Evolutionary conservation across 1,140 invertebrate genomes (phyloP).

Genomic region (Drosophila rhopaloa): DNA sequence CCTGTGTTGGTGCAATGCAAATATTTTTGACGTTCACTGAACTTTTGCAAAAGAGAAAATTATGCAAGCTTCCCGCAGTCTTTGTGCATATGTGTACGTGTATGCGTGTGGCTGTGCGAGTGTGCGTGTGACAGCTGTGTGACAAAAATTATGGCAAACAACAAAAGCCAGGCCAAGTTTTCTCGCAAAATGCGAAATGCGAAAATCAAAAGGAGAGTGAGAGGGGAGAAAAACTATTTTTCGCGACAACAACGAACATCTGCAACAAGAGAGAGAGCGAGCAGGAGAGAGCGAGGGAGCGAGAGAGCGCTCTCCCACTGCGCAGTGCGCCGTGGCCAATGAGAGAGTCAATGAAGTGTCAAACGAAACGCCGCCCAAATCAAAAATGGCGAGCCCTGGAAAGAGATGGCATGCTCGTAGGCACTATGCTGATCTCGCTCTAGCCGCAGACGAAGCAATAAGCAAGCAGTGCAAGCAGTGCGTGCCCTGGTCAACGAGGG

Average conservation of each 20-base stretch:
- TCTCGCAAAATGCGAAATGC: slow-evolving; percentile 54
- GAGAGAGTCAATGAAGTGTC: slow-evolving; percentile 61
- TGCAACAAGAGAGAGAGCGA: slow-evolving; percentile 55
- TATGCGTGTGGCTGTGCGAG: slow-evolving; percentile 12
- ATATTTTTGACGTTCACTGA: slow-evolving; percentile 84
- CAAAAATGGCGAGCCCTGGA: slow-evolving; percentile 79
- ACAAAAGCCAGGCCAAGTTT: slow-evolving; percentile 74
- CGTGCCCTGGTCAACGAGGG: slow-evolving; percentile 42
- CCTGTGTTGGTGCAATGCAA: slow-evolving; percentile 60
- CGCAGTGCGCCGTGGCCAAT: slow-evolving; percentile 70
- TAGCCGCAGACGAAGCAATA: neutral
- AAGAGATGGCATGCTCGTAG: slow-evolving; percentile 42
- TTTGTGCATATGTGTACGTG: slow-evolving; percentile 24
- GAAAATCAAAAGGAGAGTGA: slow-evolving; percentile 25
- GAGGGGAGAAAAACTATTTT: slow-evolving; percentile 33
- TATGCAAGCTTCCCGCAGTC: slow-evolving; percentile 65
- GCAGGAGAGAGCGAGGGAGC: slow-evolving; percentile 6
- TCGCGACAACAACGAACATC: slow-evolving; percentile 77
- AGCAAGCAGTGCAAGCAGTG: slow-evolving; percentile 58
- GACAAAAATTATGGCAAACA: slow-evolving; percentile 81
- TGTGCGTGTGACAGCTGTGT: slow-evolving; percentile 77
- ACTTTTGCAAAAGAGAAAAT: slow-evolving; percentile 78
- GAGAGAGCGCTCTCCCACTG: slow-evolving; percentile 27
- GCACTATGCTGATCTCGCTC: slow-evolving; percentile 41
- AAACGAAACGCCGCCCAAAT: slow-evolving; percentile 78